Conservation (phyloP, 2,888 invertebrate genomes). For the Rhyacophila evoluta region DNA sequence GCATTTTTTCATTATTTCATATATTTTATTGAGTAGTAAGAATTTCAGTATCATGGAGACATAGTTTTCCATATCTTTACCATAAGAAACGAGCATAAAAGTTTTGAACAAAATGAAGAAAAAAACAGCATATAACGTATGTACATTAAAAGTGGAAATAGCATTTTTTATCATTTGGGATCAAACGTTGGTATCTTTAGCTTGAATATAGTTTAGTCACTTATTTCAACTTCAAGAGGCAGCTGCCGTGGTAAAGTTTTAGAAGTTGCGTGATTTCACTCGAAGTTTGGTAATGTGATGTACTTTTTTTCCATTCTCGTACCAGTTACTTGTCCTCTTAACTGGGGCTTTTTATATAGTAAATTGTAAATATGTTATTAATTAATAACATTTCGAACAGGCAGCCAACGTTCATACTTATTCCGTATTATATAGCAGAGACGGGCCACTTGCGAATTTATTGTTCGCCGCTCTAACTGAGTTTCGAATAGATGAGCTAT, state of each 20-base stretch:
- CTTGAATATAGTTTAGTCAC: too few relatives aligned
- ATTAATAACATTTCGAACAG: background rate
- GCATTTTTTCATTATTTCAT: too few relatives aligned
- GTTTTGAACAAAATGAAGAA: too few relatives aligned
- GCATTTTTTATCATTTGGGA: too few relatives aligned
- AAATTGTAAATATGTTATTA: constrained; percentile 4
- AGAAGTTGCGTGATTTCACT: background rate
- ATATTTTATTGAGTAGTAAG: too few relatives aligned
- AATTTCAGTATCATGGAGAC: too few relatives aligned
- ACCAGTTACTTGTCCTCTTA: constrained; percentile 12
- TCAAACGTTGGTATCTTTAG: too few relatives aligned
- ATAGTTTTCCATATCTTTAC: too few relatives aligned
- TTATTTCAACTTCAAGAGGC: too few relatives aligned
- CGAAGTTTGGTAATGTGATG: constrained; percentile 8
- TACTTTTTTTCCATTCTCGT: background rate
- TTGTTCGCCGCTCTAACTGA: background rate
- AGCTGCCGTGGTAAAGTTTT: background rate
- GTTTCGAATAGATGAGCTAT: background rate
- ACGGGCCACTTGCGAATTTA: constrained; percentile 15
- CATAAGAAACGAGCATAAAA: too few relatives aligned
- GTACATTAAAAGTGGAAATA: too few relatives aligned
- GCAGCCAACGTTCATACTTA: background rate
- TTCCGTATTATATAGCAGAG: background rate
- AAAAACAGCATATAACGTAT: too few relatives aligned
- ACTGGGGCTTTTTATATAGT: background rate